Conservation (phyloP, 2,113 vertebrate species). For the Archocentrus centrarchus region DNA sequence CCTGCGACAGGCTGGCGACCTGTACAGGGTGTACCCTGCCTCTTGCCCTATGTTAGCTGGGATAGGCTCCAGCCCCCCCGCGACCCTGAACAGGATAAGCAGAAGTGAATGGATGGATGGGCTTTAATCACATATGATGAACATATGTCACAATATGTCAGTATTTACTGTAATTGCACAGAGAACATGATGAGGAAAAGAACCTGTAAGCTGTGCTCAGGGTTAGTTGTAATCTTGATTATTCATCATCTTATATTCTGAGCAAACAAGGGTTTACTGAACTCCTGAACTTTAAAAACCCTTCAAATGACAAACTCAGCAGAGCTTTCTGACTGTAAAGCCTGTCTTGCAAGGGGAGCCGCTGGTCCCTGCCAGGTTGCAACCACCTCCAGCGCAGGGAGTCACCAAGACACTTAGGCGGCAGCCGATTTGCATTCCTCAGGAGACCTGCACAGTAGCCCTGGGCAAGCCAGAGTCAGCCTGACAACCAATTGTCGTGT, state of each 20-base stretch:
- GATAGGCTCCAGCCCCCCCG: too few species aligned
- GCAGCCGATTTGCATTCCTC: neutral
- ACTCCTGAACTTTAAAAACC: neutral
- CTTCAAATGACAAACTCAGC: neutral
- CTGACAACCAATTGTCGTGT: neutral
- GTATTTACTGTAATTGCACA: neutral
- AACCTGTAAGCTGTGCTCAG: neutral
- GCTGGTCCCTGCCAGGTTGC: neutral
- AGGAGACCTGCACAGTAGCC: neutral
- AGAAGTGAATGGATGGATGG: too few species aligned
- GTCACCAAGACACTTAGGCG: neutral
- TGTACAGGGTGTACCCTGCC: too few species aligned
- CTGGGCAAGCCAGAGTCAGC: neutral
- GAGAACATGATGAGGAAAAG: neutral
- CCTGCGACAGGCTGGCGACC: too few species aligned
- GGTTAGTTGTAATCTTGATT: neutral
- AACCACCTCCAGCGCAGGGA: neutral
- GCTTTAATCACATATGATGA: neutral
- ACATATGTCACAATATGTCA: neutral
- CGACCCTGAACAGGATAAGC: too few species aligned
- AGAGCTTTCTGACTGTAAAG: neutral
- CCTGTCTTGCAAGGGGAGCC: neutral
- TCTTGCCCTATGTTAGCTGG: too few species aligned
- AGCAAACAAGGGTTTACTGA: neutral
- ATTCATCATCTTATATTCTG: neutral